phyloP scores from a whole-genome alignment of 2,888 invertebrate genomes.

The Pristionchus exspectatus region DNA sequence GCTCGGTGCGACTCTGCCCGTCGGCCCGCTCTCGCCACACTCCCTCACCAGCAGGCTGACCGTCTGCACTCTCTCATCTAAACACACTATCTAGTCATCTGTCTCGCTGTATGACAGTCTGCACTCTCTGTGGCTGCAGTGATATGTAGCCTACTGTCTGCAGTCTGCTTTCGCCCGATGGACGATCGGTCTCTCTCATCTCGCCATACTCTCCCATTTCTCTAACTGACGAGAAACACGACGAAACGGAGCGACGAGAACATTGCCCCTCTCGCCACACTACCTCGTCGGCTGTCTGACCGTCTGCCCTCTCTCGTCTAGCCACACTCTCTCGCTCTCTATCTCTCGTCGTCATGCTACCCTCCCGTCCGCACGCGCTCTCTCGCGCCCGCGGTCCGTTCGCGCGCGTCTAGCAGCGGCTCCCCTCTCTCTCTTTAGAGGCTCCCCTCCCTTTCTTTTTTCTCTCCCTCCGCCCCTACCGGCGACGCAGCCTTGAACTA shows the following conservation, averaged over 20 bases:
- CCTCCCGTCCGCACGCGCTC: background rate
- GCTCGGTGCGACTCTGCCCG: background rate
- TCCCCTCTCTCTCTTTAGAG: slow-evolving; percentile 12
- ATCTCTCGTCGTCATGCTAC: background rate
- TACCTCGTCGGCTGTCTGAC: background rate
- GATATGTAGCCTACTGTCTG: background rate
- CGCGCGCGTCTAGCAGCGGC: background rate
- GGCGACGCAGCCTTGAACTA: background rate
- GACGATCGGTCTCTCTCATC: background rate
- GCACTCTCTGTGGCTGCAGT: slow-evolving; percentile 46
- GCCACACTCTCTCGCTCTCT: background rate
- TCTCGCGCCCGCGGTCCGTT: slow-evolving; percentile 11
- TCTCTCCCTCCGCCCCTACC: background rate
- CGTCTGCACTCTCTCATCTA: slow-evolving; percentile 9
- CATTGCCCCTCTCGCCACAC: slow-evolving; percentile 21
- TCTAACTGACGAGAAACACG: too few relatives aligned
- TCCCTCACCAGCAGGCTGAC: slow-evolving; percentile 4
- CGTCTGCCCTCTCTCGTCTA: background rate
- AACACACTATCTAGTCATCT: background rate
- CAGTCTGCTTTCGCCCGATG: background rate
- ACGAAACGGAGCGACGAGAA: too few relatives aligned
- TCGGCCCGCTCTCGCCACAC: slow-evolving; percentile 12
- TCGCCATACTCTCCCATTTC: background rate
- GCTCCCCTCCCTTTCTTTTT: background rate
- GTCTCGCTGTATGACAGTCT: slow-evolving; percentile 38